These are phyloP conservation scores for Aspidapion aeneum DNA, from an alignment of 2,888 invertebrate genomes.

Conservation along the genomic window DNA sequence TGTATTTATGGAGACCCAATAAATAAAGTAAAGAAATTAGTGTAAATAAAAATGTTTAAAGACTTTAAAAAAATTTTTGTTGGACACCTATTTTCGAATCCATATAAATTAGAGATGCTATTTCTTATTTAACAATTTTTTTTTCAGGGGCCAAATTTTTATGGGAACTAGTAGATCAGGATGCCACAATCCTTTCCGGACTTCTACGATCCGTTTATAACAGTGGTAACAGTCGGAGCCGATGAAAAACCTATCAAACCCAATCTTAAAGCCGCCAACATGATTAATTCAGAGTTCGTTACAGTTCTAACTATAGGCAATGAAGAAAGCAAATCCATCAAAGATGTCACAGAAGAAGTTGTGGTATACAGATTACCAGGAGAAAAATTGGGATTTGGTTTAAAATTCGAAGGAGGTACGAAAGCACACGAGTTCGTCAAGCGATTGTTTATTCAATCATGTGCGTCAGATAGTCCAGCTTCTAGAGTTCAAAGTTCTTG, in stretches of 20 bases:
- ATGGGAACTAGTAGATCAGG: slow-evolving; percentile 14
- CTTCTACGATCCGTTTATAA: slow-evolving; percentile 50
- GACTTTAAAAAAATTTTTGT: no score
- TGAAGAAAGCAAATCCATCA: slow-evolving; percentile 34
- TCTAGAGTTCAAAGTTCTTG: slow-evolving; percentile 78
- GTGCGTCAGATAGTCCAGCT: slow-evolving; percentile 84
- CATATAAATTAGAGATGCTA: no score
- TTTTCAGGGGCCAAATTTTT: slow-evolving; percentile 8
- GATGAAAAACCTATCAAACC: slow-evolving; percentile 36
- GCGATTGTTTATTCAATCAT: slow-evolving; percentile 82
- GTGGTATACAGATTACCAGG: slow-evolving; percentile 83
- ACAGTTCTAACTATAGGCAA: slow-evolving; percentile 59
- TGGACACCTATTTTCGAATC: no score
- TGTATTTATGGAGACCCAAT: no score
- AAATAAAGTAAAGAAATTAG: no score
- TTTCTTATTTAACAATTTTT: no score
- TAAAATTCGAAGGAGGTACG: slow-evolving; percentile 90
- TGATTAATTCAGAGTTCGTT: slow-evolving; percentile 39
- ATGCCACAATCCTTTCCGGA: slow-evolving; percentile 22
- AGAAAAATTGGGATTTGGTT: slow-evolving; percentile 84
- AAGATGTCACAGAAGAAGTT: slow-evolving; percentile 65
- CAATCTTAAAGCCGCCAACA: slow-evolving; percentile 19
- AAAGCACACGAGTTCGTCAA: slow-evolving; percentile 77
- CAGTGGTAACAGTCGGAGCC: slow-evolving; percentile 59
- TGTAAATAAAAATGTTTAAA: no score